Conservation (phyloP, 1,140 invertebrate genomes). For the Calephelis virginiensis region DNA sequence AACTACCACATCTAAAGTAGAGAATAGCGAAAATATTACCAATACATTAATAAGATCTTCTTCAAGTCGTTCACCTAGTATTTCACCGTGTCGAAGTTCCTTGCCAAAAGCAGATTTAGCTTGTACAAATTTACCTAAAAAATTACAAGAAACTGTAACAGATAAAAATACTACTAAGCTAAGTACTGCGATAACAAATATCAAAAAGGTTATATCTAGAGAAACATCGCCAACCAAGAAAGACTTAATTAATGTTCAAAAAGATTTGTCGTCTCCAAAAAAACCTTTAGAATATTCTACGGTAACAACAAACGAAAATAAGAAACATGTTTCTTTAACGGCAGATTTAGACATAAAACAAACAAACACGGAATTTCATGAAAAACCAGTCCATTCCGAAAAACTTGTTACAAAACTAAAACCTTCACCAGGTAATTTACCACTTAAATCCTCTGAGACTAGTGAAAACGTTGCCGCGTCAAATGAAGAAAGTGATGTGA, state of each 20-base stretch:
- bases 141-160: conserved; percentile 8
- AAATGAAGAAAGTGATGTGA: conserved; percentile 17
- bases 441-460: background rate
- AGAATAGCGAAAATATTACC: conserved; percentile 32
- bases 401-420: background rate
- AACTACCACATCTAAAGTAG: conserved; percentile 36
- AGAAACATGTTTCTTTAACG: background rate
- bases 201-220: conserved; percentile 32
- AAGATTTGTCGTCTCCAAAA: background rate
- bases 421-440: background rate
- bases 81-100: conserved; percentile 52
- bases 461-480: background rate
- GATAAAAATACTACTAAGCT: conserved; percentile 23
- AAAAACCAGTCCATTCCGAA: background rate
- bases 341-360: background rate
- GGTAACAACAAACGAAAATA: background rate
- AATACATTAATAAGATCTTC: conserved; percentile 34
- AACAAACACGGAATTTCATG: background rate
- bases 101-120: conserved; percentile 36
- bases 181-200: background rate
- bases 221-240: conserved; percentile 53
- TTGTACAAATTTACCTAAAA: background rate
- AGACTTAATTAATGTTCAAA: conserved; percentile 29
- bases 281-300: background rate
- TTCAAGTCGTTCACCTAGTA: conserved; percentile 37